Conservation (phyloP, 1,140 invertebrate genomes). For the Saxidomus purpurata region DNA sequence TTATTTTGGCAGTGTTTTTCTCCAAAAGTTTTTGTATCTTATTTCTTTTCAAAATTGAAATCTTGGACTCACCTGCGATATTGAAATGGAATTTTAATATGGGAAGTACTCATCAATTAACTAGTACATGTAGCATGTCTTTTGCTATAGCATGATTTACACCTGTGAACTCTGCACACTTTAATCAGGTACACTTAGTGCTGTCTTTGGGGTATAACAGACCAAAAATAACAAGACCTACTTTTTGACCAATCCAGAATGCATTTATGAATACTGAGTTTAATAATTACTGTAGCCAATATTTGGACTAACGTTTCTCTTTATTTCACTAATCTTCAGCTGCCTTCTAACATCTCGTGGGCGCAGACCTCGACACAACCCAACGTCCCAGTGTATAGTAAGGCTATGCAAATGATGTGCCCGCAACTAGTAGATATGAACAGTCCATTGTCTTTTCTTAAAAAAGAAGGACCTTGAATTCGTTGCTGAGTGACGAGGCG, state of each 20-base stretch:
- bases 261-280: slow-evolving; percentile 55
- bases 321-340: slow-evolving; percentile 70
- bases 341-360: slow-evolving; percentile 68
- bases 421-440: slow-evolving; percentile 64
- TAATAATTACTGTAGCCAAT: slow-evolving; percentile 59
- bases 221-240: slow-evolving; percentile 61
- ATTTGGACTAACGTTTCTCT: slow-evolving; percentile 66
- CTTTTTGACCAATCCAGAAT: slow-evolving; percentile 59
- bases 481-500: slow-evolving; percentile 29
- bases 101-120: slow-evolving; percentile 9
- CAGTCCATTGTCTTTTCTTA: slow-evolving; percentile 65
- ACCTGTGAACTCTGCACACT: slow-evolving; percentile 59
- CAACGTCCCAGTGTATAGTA: slow-evolving; percentile 59
- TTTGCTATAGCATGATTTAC: slow-evolving; percentile 57
- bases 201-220: slow-evolving; percentile 65
- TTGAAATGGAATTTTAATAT: neutral
- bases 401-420: slow-evolving; percentile 65
- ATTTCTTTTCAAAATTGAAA: too few relatives aligned
- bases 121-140: slow-evolving; percentile 40
- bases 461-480: slow-evolving; percentile 46
- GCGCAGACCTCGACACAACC: slow-evolving; percentile 56
- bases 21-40: too few relatives aligned
- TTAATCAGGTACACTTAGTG: slow-evolving; percentile 65
- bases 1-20: too few relatives aligned
- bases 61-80: neutral